phyloP scores from a whole-genome alignment of 1,140 invertebrate genomes.

The Physella acuta region DNA sequence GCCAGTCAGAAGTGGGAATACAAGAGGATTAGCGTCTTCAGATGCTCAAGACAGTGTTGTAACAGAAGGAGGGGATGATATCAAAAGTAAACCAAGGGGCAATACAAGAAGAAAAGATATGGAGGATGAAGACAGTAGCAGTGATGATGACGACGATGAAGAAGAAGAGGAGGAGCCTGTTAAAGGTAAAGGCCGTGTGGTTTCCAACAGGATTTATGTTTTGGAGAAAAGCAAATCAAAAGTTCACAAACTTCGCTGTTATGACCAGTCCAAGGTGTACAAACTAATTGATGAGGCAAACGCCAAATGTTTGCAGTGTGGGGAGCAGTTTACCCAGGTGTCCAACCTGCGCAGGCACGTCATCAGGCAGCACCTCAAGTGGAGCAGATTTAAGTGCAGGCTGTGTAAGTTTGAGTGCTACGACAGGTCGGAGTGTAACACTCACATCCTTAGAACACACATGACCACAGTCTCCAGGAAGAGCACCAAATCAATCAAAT shows the following conservation, averaged over 20 bases:
- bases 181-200: slow-evolving; percentile 12
- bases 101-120: neutral
- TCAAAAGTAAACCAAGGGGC: neutral
- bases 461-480: slow-evolving; percentile 2
- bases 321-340: slow-evolving; percentile 45
- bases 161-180: neutral
- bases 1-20: neutral
- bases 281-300: slow-evolving; percentile 45
- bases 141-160: neutral
- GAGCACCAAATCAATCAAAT: slow-evolving; percentile 23
- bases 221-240: neutral
- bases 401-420: slow-evolving; percentile 56
- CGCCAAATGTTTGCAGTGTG: slow-evolving; percentile 55
- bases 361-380: slow-evolving; percentile 56
- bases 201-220: slow-evolving; percentile 13
- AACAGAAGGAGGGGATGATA: no score
- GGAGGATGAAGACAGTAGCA: neutral
- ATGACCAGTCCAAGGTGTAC: slow-evolving; percentile 3
- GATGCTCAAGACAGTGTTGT: no score
- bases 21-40: neutral
- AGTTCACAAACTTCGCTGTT: slow-evolving; percentile 12
- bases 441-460: slow-evolving; percentile 51
- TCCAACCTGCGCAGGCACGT: slow-evolving; percentile 59
- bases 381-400: slow-evolving; percentile 59
- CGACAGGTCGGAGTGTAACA: slow-evolving; percentile 54